Evolutionary conservation across 2,113 vertebrate genomes (phyloP).

Genomic region (Perca schrenkii): DNA sequence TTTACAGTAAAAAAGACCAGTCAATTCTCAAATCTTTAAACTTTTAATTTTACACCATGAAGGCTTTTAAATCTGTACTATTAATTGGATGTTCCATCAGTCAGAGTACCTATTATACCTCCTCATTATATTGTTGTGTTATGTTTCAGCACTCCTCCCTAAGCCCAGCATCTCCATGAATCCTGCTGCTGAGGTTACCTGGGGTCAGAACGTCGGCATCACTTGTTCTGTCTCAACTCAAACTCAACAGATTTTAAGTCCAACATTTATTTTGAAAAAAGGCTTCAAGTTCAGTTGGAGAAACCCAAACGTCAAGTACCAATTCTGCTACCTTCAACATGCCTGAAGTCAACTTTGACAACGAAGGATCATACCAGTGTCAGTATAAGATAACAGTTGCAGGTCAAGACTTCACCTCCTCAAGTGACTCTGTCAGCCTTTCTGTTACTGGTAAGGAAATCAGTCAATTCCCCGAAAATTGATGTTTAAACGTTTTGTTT

Average conservation of each 20-base stretch:
- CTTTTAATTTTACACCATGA: no score
- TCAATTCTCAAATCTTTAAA: no score
- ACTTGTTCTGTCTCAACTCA: no score
- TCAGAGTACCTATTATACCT: no score
- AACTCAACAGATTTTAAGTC: neutral
- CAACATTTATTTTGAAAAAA: neutral
- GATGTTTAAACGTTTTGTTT: neutral
- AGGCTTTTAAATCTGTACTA: no score
- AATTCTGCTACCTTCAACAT: neutral
- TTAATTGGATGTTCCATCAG: no score
- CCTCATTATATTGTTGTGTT: no score
- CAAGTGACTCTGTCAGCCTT: neutral
- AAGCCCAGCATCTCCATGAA: no score
- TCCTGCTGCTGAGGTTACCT: no score
- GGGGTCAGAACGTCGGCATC: no score
- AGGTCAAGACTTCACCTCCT: neutral
- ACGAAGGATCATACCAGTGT: neutral
- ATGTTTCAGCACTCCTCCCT: no score
- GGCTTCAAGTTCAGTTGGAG: neutral
- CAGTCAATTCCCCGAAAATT: neutral
- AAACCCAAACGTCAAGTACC: neutral
- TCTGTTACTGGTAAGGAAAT: neutral
- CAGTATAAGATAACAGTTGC: neutral
- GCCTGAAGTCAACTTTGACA: neutral
- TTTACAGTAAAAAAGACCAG: no score